A percentile compares a stretch with the other conserved stretches of the same genome.
phyloP scores from a whole-genome alignment of 2,888 invertebrate species.

The Pseudococcus jackbeardsleyi region DNA sequence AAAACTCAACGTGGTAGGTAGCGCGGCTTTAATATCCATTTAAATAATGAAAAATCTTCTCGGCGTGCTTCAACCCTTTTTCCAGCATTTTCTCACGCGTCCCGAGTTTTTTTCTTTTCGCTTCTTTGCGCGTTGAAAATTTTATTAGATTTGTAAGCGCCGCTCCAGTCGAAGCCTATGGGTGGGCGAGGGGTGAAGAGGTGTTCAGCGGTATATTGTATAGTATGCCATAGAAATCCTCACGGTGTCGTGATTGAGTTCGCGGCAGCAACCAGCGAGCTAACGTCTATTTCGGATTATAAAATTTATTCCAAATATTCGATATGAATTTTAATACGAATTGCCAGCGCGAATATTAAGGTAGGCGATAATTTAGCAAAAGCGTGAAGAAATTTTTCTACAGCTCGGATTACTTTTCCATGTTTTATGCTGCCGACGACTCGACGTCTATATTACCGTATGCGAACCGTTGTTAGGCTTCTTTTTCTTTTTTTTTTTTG shows the following conservation, averaged over 20 bases:
- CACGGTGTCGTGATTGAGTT: background rate
- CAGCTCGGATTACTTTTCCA: background rate
- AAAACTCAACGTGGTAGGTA: conserved; percentile 47
- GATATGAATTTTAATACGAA: conserved; percentile 30
- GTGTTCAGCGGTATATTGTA: background rate
- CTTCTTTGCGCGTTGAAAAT: conserved; percentile 47
- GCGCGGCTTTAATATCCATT: conserved; percentile 60
- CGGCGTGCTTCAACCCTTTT: conserved; percentile 44
- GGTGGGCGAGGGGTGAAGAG: background rate
- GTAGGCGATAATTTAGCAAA: conserved; percentile 17
- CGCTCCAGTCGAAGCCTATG: background rate
- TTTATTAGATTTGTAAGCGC: conserved; percentile 31
- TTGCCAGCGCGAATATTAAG: conserved; percentile 35
- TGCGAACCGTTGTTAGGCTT: background rate
- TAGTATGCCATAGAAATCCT: background rate
- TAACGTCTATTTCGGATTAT: conserved; percentile 6
- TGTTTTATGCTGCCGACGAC: background rate
- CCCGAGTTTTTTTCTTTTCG: background rate
- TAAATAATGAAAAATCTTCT: conserved; percentile 59
- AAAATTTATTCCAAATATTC: conserved; percentile 54
- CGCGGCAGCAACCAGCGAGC: conserved; percentile 1
- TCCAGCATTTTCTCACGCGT: conserved; percentile 53
- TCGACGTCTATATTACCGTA: background rate
- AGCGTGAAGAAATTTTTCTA: background rate
- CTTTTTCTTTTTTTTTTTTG: no score